Conservation (phyloP, 2,888 invertebrate species). For the Caenorhabditis sinica region DNA sequence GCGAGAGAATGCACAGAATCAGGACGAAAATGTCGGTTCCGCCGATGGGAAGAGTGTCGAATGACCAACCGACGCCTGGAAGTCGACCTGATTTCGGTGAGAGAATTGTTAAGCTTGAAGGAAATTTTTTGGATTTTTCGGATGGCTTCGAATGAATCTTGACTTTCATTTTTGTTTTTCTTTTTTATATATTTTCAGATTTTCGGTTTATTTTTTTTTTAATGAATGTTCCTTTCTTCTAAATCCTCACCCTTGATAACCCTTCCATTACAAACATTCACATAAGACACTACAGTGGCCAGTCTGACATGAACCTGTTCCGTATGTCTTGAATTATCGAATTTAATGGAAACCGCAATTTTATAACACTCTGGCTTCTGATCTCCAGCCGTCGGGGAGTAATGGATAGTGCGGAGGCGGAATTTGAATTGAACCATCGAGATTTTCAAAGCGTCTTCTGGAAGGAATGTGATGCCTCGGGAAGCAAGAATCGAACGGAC, state of each 20-base stretch:
- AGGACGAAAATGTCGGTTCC: slow-evolving; percentile 92
- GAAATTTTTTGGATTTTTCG: not conserved
- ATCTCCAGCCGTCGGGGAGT: slow-evolving; percentile 77
- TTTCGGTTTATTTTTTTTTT: not conserved
- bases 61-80: slow-evolving; percentile 76
- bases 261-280: slow-evolving; percentile 82
- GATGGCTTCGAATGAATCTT: not conserved
- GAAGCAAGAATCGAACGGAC: slow-evolving; percentile 72
- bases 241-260: slow-evolving; percentile 79
- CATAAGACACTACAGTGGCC: slow-evolving; percentile 81
- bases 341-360: slow-evolving; percentile 78
- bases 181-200: not conserved
- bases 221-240: not conserved
- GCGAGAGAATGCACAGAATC: slow-evolving; percentile 87
- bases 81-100: slow-evolving; percentile 15
- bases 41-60: slow-evolving; percentile 80
- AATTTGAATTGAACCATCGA: slow-evolving; percentile 79
- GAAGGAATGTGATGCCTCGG: slow-evolving; percentile 79
- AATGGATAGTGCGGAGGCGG: slow-evolving; percentile 78
- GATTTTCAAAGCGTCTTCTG: slow-evolving; percentile 82
- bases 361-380: slow-evolving; percentile 83
- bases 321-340: slow-evolving; percentile 83
- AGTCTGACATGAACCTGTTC: slow-evolving; percentile 82
- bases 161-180: not conserved
- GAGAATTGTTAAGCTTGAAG: not conserved